These are phyloP conservation scores for Mesembrinibis cayennensis DNA, from an alignment of 2,113 vertebrate species.

Conservation along the genomic window DNA sequence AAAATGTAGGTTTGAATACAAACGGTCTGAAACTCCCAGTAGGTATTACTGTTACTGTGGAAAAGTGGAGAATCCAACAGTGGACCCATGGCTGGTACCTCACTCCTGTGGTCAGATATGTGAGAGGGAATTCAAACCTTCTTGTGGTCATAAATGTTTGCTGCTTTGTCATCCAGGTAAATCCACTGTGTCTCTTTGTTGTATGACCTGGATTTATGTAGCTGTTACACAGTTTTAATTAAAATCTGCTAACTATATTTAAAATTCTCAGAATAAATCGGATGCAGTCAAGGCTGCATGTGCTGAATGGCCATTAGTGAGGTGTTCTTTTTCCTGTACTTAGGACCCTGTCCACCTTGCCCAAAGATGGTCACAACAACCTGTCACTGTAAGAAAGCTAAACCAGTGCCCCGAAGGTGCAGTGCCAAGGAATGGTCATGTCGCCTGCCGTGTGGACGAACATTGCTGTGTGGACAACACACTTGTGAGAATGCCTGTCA, in stretches of 20 bases:
- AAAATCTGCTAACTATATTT: neutral
- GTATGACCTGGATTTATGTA: neutral
- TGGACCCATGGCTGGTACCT: constrained; percentile 94
- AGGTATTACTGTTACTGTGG: constrained; percentile 94
- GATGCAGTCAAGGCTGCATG: neutral
- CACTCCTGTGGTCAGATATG: constrained; percentile 97
- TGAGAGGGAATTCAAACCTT: constrained; percentile 85
- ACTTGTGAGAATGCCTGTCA: constrained; percentile 82
- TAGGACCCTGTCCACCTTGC: constrained; percentile 95
- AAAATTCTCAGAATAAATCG: neutral
- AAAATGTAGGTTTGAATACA: constrained; percentile 94
- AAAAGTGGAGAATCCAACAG: constrained; percentile 88
- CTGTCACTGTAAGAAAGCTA: constrained; percentile 89
- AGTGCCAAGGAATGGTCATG: constrained; percentile 93
- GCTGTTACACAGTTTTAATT: neutral
- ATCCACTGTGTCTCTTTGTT: neutral
- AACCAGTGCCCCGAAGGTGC: constrained; percentile 88
- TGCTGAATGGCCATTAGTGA: neutral
- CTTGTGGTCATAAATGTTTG: constrained; percentile 93
- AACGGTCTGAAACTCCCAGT: constrained; percentile 84
- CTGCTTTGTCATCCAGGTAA: constrained; percentile 97
- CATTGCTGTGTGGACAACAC: constrained; percentile 87
- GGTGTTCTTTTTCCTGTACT: neutral
- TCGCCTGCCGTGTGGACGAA: constrained; percentile 75
- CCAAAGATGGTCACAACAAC: constrained; percentile 92